Conservation (phyloP, 2,797 vertebrate species). For the Anisognathus igniventris region DNA sequence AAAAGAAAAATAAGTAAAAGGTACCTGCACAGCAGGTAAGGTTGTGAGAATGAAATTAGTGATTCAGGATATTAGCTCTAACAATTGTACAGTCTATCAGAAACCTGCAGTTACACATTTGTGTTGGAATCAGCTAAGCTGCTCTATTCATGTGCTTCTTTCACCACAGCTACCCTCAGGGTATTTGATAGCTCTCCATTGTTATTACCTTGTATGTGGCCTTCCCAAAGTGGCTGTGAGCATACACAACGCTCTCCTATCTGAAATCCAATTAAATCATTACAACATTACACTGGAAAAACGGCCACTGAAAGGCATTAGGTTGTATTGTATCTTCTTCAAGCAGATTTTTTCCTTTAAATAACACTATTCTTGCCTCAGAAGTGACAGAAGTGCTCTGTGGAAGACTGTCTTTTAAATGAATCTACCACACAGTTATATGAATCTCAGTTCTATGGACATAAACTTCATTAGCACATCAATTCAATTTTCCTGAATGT, state of each 20-base stretch:
- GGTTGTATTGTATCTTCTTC: neutral
- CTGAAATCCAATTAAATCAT: slow-evolving; percentile 5
- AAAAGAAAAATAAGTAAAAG: neutral
- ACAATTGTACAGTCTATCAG: slow-evolving; percentile 11
- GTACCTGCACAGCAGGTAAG: neutral
- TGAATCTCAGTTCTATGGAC: neutral
- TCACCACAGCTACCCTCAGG: neutral
- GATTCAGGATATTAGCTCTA: neutral
- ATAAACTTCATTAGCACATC: slow-evolving; percentile 24
- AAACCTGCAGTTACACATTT: neutral
- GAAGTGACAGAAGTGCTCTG: neutral
- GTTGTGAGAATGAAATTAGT: neutral
- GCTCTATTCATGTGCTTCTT: slow-evolving; percentile 22
- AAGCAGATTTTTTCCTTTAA: neutral
- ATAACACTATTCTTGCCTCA: neutral
- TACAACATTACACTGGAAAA: slow-evolving; percentile 19
- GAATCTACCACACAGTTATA: neutral
- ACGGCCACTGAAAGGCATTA: slow-evolving; percentile 20
- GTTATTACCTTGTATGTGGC: slow-evolving; percentile 29
- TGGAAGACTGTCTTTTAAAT: neutral
- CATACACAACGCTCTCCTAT: slow-evolving; percentile 1
- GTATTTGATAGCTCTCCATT: neutral
- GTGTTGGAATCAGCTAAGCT: neutral
- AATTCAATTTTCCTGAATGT: slow-evolving; percentile 7
- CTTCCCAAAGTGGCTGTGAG: slow-evolving; percentile 18